Evolutionary conservation across 2,113 vertebrate genomes (phyloP), one percentile per base, ranked within the genome.

Genomic region (Platysteira castanea): DNA sequence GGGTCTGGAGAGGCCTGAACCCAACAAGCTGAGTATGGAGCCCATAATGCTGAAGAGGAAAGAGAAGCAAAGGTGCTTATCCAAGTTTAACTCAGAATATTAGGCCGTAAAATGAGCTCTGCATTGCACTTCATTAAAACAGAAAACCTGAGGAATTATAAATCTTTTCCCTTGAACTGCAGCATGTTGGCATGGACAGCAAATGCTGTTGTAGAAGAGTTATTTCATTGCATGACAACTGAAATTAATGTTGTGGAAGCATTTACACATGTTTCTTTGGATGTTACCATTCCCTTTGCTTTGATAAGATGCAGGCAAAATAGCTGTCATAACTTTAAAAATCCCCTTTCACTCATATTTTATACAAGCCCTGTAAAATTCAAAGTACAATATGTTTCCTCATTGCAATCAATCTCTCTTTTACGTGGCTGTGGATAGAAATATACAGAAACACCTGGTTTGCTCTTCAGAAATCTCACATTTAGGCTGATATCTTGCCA

Each of bases 241-340:
- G 77, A 95, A 96, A 96, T 61, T 71, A 82, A 88, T 95, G 78
- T 94, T 92, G 81, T 93, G 81, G 95, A 97, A 97, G 78, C 68
- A 87, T 86, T 97, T 97, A 95, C 88, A 96, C 79, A 78, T 80
- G 69, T 94, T 97, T 68, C 85, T 92, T 84, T 93, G 78, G 75
- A 88, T 90, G 65, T 90, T 91, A 73, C 57, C 57, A 77, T 91
- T 93, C 49, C 23, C 13, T 82, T 44, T 79, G 52, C 75, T 96
- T 96, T 95, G 95, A 97, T 93, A 92, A 91, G 93, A 95, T 41
- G 37, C 91, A 95, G 86, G 75, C 71, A 96, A 95, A 91, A 95
- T 80, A 92, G 10, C 71, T 92, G 89, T 91, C 57, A 84, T 93
- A 92, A 56, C 47, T 87, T 95, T 65, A 78, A 96, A 84, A 95